Evolutionary conservation across 2,113 vertebrate genomes (phyloP), one percentile per base, ranked within the genome.

Genomic region (Ciconia stormi): DNA sequence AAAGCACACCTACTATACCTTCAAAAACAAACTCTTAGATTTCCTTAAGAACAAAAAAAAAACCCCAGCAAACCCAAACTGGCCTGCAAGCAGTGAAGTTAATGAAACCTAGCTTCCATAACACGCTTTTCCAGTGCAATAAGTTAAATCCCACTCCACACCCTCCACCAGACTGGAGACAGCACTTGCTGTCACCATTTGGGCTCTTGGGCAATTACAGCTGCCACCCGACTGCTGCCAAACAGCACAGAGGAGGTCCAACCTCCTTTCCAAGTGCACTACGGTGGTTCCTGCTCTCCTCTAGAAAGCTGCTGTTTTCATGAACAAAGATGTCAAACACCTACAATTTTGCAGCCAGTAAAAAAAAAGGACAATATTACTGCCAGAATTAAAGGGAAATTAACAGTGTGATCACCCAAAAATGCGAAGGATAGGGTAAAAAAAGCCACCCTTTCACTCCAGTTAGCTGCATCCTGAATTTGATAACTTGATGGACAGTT

Each of bases 171-270:
- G 34, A 38, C 36, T 74, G 73, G 21, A 72, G 63, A 62, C 0
- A 0, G 77, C 2, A 4, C 20, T 89, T 56, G 50, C 34, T 74
- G 32, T 58, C 82, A 66, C 32, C 4, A 3, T 22, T 20, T 1
- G 0, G 18, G 61, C 55, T 85, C 55, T 21, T 19, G 59, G 47
- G 53, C 0, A 0, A 69, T 5, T 10, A 2, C 1, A 77, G 58
- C 49, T 73, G 44, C 32, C 38, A 76, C 15, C 11, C 0, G 0
- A 58, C 70, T 1, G 1, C 56, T 66, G 56, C 53, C 63, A 91
- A 55, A 36, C 13, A 42, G 8, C 9, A 38, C 0, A 0, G 30
- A 90, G 34, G 21, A 78, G 13, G 26, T 40, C 46, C 81, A 87
- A 8, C 34, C 30, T 42, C 50, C 59, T 90, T 82, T 52, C 46